These are phyloP conservation scores for Papilio gigon DNA, from an alignment of 2,888 invertebrate genomes.

Conservation along the genomic window DNA sequence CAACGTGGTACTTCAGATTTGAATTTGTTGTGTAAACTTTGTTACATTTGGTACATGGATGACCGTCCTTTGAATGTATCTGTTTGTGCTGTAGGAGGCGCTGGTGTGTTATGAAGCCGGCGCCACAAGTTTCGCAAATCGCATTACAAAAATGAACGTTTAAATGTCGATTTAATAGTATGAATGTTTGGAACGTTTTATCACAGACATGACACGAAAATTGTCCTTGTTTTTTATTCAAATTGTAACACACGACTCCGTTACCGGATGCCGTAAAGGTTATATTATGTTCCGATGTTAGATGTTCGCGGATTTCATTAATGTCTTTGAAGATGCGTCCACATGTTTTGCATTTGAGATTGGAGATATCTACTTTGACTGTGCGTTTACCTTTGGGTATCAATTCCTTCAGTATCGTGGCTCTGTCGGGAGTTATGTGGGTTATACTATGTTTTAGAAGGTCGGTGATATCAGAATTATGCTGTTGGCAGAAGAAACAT, in stretches of 20 bases:
- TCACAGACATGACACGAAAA: slow-evolving; percentile 64
- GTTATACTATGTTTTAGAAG: slow-evolving; percentile 57
- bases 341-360: slow-evolving; percentile 65
- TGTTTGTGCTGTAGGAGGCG: slow-evolving; percentile 66
- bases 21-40: slow-evolving; percentile 76
- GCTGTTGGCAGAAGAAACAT: slow-evolving; percentile 67
- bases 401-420: slow-evolving; percentile 57
- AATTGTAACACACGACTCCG: slow-evolving; percentile 63
- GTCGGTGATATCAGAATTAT: slow-evolving; percentile 58
- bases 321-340: slow-evolving; percentile 50
- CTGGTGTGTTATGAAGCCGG: slow-evolving; percentile 68
- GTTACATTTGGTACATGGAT: slow-evolving; percentile 69
- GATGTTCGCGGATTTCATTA: slow-evolving; percentile 59
- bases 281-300: slow-evolving; percentile 54
- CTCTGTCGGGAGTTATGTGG: slow-evolving; percentile 58
- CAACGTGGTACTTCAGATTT: slow-evolving; percentile 65
- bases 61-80: slow-evolving; percentile 65
- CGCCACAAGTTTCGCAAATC: slow-evolving; percentile 69
- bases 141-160: slow-evolving; percentile 71
- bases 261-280: slow-evolving; percentile 63
- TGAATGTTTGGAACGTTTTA: slow-evolving; percentile 67
- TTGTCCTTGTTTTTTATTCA: slow-evolving; percentile 58
- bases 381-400: slow-evolving; percentile 67
- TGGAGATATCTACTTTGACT: slow-evolving; percentile 68
- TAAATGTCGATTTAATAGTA: slow-evolving; percentile 70